Evolutionary conservation across 2,113 vertebrate genomes (phyloP).

Genomic region (Lepidiolamprologus cunningtoni): DNA sequence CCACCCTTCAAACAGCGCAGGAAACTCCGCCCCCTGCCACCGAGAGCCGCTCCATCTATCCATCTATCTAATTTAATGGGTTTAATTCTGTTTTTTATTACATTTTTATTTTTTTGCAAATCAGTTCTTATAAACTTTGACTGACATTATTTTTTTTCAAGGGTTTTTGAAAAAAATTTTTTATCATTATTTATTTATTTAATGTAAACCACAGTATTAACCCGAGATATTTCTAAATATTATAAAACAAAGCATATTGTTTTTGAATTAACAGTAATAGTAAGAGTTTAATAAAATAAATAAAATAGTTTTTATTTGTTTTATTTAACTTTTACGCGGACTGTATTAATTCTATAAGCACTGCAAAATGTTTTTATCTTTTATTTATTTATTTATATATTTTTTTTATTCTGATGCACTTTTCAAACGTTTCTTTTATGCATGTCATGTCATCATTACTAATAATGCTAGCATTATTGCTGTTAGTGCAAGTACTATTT

Average conservation of each 20-base stretch:
- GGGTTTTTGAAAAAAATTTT: background rate
- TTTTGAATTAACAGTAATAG: background rate
- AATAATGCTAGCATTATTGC: too few relatives aligned
- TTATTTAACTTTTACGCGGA: background rate
- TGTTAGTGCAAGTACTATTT: background rate
- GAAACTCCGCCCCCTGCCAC: slow-evolving; percentile 18
- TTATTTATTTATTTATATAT: background rate
- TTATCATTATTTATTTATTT: background rate
- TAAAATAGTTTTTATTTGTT: background rate
- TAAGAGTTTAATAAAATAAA: background rate
- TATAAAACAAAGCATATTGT: background rate
- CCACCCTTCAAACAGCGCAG: background rate
- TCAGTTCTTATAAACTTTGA: background rate
- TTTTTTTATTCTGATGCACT: background rate
- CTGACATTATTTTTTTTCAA: too few relatives aligned
- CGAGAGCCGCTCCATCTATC: background rate
- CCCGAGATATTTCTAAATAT: background rate
- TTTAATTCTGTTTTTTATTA: background rate
- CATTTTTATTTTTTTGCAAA: background rate
- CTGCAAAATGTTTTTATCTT: background rate
- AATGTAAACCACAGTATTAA: background rate
- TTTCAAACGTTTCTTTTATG: background rate
- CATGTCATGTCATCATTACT: background rate
- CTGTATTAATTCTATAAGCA: background rate
- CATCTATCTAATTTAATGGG: background rate